Base-by-base conservation (phyloP, 2,113 vertebrate species). In the Elgaria multicarinata region DNA sequence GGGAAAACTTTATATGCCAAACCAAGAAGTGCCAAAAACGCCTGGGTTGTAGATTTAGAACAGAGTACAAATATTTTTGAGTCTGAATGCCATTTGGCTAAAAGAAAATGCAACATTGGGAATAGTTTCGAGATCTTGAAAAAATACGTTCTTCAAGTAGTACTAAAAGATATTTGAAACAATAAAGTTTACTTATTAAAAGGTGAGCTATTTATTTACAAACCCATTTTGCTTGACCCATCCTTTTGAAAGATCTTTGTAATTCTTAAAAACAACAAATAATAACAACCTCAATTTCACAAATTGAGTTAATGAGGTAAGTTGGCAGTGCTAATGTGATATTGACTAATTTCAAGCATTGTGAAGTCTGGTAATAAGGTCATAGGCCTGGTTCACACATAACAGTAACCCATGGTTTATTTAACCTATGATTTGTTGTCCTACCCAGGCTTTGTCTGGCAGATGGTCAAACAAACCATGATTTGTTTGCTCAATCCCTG, bases 1-100 rank as follows among this genome's bases (percentile, higher is more conserved):
- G 42, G 42, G 82, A 76, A n/a, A 92, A 91, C 2, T 62, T 39
- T 71, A 6, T 33, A 76, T n/a, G 22, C 18, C 44, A 91, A 58
- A 87, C 67, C 77, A 66, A 74, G 89, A n/a, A 28, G n/a, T 81
- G 39, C 18, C 0, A 13, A 82, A 92, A 67, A 83, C 44, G 39
- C 0, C 81, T 31, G 42, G 16, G 0, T 88, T 90, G 67, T 24
- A 64, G 22, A 77, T 82, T 75, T 1, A 90, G 75, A 91, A 91
- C 0, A 81, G 85, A 88, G 24, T 33, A 80, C 26, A 64, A 33
- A 62, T 82, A 90, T 64, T 85, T 67, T 87, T 66, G 22, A 83
- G 12, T 86, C 66, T 90, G 26, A 75, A 2, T 69, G 86, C 14
- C 6, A 55, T 67, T 93, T 89, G 85, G 50, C 28, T 50, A 6